Evolutionary conservation across 2,113 vertebrate genomes (phyloP), one percentile per base, ranked within the genome.

Genomic region (Triplophysa dalaica): DNA sequence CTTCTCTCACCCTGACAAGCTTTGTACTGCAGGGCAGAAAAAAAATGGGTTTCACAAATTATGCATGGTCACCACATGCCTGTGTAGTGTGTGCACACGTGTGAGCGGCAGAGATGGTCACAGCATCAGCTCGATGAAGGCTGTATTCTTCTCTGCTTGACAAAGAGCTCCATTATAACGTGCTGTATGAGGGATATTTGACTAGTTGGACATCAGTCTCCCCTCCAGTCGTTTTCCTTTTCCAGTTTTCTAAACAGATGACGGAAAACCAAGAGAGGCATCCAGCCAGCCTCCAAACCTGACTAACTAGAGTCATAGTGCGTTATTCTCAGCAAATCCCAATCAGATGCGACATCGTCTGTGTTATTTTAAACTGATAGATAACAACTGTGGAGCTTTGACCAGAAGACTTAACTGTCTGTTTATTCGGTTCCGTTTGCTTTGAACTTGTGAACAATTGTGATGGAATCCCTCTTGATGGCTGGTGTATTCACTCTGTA

Each of bases 141-240:
- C 83, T 85, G 84, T 85, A 81, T 88, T 90, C 88, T 87, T 88
- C 83, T 83, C 61, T 74, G 74, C 66, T 85, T 83, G 74, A 89
- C 88, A 89, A 89, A 89, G 87, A 83, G 73, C 26, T 72, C 83
- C 73, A 88, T 87, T 88, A 89, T 87, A 68, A 82, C 56, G 61
- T 83, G 72, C 72, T 61, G 67, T 82, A 84, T 82, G 78, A 80
- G 81, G 70, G 75, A 80, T 79, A 45, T 81, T 73, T 83, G 80
- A 77, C 79, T 78, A 60, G 73, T 70, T 80, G 78, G 75, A 45
- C 65, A 72, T 86, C 61, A 68, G 70, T 64, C 70, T 68, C 48
- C 81, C 80, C 66, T 75, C 80, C 78, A 79, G 72, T 58, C 62
- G 76, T 80, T 83, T 80, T 75, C 77, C 78, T 76, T 78, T 24